Base-by-base conservation (phyloP, 1,140 invertebrate genomes). In the Drosophila busckii region DNA sequence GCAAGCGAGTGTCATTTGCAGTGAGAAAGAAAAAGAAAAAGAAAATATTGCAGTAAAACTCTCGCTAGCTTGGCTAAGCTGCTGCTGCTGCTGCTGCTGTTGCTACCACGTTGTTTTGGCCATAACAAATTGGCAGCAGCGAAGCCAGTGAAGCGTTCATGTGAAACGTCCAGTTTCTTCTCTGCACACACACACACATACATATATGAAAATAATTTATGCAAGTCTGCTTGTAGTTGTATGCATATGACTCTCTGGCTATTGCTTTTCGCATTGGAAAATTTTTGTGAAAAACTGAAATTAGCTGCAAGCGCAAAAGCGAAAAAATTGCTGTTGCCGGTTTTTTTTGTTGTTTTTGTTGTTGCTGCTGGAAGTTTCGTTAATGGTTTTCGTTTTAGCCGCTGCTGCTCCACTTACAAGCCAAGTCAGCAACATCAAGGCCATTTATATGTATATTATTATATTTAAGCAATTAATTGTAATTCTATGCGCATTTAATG, bases 91-190 rank as follows among this genome's bases (percentile, higher is more conserved):
- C n/a, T n/a, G n/a, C n/a, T n/a, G n/a, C n/a, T n/a, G n/a, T n/a
- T n/a, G n/a, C n/a, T n/a, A n/a, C n/a, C 61, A 20, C 42, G 48
- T 66, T 42, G 54, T 32, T 60, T 54, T 66, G 55, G 15, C 52
- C 58, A 56, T 61, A 46, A 55, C 52, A 48, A 55, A 55, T 55
- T 49, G 44, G 42, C 56, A 20, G 25, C 45, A 41, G 28, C 61
- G 70, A 42, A 84, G 69, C 54, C 80, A 84, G 56, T 32, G 80
- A 61, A 80, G 80, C 80, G 76, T 84, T 84, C 80, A 84, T 80
- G 80, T 78, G 68, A 80, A 84, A 84, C 78, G 80, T 84, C 80
- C 80, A 84, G 80, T 84, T 84, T 68, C 64, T 65, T 78, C 63
- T 56, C 12, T 38, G 34, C 45, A 46, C 13, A 26, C n/a, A 37